Conservation (phyloP, 2,888 invertebrate genomes). For the Ametastegia equiseti region DNA sequence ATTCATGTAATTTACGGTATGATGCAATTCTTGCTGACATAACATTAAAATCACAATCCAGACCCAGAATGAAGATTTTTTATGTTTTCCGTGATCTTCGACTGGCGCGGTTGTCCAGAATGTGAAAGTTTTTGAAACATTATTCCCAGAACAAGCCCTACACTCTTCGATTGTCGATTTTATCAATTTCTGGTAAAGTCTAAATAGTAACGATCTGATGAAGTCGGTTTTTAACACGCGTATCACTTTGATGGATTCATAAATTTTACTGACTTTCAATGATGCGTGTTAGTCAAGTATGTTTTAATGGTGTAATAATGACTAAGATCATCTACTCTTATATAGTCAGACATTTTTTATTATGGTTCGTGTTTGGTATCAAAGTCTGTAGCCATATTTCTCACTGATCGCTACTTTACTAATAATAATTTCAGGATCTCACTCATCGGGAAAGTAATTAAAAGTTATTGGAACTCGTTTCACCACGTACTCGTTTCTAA, state of each 20-base stretch:
- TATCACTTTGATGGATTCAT: background rate
- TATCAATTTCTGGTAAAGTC: background rate
- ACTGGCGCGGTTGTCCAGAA: background rate
- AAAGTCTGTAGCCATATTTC: background rate
- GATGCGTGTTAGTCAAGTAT: background rate
- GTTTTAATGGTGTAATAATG: background rate
- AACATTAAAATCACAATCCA: conserved; percentile 9
- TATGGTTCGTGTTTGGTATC: background rate
- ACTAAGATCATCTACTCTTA: background rate
- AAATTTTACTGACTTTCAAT: background rate
- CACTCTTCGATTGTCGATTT: background rate
- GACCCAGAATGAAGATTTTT: background rate
- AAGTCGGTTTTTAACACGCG: background rate
- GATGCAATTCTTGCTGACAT: background rate
- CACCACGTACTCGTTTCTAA: background rate
- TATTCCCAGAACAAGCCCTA: background rate
- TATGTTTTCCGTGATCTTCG: background rate
- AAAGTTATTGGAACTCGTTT: conserved; percentile 15
- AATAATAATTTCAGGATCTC: conserved; percentile 11
- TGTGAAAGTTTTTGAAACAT: conserved; percentile 6
- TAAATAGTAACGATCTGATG: background rate
- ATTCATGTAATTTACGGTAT: conserved; percentile 24
- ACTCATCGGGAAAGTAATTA: background rate
- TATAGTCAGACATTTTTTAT: background rate
- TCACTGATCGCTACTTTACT: background rate